These are phyloP conservation scores for Ardeotis arabs DNA, from an alignment of 2,113 vertebrate species.

Conservation along the genomic window DNA sequence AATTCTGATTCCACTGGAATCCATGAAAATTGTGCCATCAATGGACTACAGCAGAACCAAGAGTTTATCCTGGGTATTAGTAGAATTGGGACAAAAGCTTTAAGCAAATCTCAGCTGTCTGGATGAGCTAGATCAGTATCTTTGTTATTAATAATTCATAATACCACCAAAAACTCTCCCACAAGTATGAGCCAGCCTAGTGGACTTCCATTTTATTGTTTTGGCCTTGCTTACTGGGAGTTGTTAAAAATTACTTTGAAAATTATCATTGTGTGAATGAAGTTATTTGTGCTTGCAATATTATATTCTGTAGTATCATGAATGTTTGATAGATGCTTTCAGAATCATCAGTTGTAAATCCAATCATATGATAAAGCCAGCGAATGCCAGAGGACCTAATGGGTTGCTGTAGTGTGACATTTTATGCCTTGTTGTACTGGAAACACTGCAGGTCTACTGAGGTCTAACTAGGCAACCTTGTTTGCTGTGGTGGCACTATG, in stretches of 20 bases:
- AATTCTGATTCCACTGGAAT: not conserved
- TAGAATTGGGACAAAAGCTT: not conserved
- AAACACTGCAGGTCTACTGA: not conserved
- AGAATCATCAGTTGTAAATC: not conserved
- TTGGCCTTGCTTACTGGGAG: not conserved
- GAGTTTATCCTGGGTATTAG: not conserved
- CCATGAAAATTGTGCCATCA: not conserved
- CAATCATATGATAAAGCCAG: not conserved
- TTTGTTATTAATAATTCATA: not conserved
- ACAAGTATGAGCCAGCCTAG: not conserved
- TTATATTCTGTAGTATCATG: not conserved
- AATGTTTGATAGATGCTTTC: not conserved
- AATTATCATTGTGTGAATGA: not conserved
- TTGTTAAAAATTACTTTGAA: not conserved
- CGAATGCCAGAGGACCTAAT: not conserved
- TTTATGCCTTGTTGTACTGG: not conserved
- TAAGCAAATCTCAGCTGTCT: not conserved
- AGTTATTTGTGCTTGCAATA: not conserved
- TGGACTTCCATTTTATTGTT: not conserved
- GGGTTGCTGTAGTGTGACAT: not conserved
- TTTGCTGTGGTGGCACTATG: accelerated
- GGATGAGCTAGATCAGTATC: not conserved
- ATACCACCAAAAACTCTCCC: not conserved
- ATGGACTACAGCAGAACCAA: not conserved
- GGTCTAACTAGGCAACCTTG: not conserved